A percentile compares a stretch with the other conserved stretches of the same genome.
Evolutionary conservation across 2,888 invertebrate species (phyloP).

Genomic region (Amphipoea oculea): DNA sequence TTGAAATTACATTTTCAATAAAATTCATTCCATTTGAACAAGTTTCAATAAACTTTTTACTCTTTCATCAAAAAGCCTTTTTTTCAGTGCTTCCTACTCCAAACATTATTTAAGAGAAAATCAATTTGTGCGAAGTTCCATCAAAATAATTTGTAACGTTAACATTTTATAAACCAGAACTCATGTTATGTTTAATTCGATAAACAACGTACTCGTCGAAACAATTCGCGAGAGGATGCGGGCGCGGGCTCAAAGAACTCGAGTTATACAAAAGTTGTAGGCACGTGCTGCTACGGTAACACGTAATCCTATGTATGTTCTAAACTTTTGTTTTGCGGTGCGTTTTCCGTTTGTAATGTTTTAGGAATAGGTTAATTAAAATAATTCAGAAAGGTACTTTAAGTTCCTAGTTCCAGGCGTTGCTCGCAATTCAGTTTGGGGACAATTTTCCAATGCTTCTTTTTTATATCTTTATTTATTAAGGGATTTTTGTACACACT

Average conservation of each 20-base stretch:
- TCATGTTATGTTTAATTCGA: conserved; percentile 51
- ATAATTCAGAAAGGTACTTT: conserved; percentile 10
- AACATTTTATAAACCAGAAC: conserved; percentile 18
- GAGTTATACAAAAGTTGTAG: conserved; percentile 52
- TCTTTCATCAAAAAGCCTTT: conserved; percentile 3
- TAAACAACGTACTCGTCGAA: conserved; percentile 54
- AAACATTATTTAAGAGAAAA: not conserved
- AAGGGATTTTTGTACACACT: no score
- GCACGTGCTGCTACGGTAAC: conserved; percentile 50
- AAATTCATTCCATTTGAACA: conserved; percentile 29
- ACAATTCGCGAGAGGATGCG: conserved; percentile 60
- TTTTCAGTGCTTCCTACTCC: not conserved
- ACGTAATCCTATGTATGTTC: conserved; percentile 53
- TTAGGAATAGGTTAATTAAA: conserved; percentile 32
- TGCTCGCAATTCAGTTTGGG: not conserved
- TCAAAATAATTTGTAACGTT: conserved; percentile 14
- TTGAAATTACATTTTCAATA: conserved; percentile 30
- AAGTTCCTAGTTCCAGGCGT: not conserved
- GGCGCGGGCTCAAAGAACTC: conserved; percentile 60
- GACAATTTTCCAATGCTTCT: not conserved
- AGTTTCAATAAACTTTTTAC: conserved; percentile 42
- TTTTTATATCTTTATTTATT: no score
- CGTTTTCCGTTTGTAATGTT: conserved; percentile 49
- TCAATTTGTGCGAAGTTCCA: not conserved
- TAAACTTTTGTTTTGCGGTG: conserved; percentile 55